phyloP scores from a whole-genome alignment of 2,888 invertebrate species.

The Saturnia japonica region DNA sequence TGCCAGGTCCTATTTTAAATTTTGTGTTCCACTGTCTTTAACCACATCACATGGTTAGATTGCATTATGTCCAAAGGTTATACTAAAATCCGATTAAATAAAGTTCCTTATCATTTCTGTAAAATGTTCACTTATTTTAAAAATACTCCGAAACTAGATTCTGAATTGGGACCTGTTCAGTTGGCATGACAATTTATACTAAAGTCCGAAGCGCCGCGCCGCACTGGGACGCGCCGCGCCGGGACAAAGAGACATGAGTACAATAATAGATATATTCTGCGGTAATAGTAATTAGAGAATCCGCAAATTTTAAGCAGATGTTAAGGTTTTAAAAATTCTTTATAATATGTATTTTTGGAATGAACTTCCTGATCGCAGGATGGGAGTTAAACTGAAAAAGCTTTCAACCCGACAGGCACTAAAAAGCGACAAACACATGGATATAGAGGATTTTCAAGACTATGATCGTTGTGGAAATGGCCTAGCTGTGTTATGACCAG shows the following conservation, averaged over 20 bases:
- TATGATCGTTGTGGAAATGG: too few relatives aligned
- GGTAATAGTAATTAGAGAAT: background rate
- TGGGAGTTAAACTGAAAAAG: too few relatives aligned
- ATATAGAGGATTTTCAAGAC: too few relatives aligned
- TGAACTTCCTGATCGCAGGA: too few relatives aligned
- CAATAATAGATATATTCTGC: too few relatives aligned
- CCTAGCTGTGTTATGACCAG: too few relatives aligned
- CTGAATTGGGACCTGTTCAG: background rate
- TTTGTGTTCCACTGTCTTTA: background rate
- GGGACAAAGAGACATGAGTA: background rate
- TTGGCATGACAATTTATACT: background rate
- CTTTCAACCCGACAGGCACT: too few relatives aligned
- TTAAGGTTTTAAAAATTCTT: background rate
- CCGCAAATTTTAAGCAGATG: background rate
- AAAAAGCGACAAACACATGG: too few relatives aligned
- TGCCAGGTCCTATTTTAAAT: background rate
- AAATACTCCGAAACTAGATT: background rate
- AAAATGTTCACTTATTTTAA: background rate
- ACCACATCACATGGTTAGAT: background rate
- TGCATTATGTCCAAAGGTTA: background rate
- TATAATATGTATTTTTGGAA: too few relatives aligned
- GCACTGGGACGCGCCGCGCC: background rate
- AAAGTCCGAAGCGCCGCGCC: background rate
- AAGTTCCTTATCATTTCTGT: background rate
- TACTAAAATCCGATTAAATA: background rate